These are phyloP conservation scores for Brachyopa scutellaris DNA, from an alignment of 2,888 invertebrate genomes.

Conservation along the genomic window DNA sequence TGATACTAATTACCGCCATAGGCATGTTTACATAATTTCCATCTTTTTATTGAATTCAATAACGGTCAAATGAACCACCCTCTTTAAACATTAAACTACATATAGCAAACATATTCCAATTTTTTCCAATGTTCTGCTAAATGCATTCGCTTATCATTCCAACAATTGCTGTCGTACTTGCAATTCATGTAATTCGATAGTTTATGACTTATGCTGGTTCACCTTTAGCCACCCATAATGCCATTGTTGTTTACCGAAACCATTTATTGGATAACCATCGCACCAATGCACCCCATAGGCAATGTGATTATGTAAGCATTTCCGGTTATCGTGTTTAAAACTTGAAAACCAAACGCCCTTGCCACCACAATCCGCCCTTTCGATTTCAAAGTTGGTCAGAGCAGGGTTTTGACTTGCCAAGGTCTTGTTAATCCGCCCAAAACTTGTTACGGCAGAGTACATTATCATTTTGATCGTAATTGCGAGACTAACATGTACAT, in stretches of 20 bases:
- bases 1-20: too few relatives aligned
- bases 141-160: too few relatives aligned
- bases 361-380: constrained; percentile 29
- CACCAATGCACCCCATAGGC: not conserved
- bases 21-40: constrained; percentile 2
- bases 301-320: constrained; percentile 9
- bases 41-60: not conserved
- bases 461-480: constrained; percentile 60
- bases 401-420: constrained; percentile 4
- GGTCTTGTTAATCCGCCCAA: not conserved
- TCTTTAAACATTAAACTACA: too few relatives aligned
- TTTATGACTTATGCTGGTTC: constrained; percentile 29
- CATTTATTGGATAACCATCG: constrained; percentile 15
- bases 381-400: constrained; percentile 23
- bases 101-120: too few relatives aligned
- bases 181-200: constrained; percentile 48
- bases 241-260: not conserved
- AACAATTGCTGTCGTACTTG: too few relatives aligned
- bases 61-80: too few relatives aligned
- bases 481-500: constrained; percentile 45
- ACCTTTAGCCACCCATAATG: constrained; percentile 37
- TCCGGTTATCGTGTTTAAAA: not conserved
- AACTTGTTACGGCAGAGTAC: constrained; percentile 31
- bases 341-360: constrained; percentile 5
- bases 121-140: too few relatives aligned